Base-by-base conservation (phyloP, 2,797 vertebrate genomes). In the Pampus argenteus region DNA sequence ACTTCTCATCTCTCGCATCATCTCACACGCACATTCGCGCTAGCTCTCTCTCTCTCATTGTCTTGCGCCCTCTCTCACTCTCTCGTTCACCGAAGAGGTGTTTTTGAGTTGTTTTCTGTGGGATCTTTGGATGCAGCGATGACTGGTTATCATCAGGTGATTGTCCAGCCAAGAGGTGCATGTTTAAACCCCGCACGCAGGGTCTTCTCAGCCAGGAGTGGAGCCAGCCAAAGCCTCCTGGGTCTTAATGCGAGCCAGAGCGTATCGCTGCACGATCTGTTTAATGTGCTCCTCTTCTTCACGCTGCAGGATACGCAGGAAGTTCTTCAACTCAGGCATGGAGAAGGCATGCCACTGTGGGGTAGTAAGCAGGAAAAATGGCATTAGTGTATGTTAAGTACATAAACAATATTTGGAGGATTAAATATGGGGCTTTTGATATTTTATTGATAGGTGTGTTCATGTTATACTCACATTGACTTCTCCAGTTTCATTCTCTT, bases 401-500 rank as follows among this genome's bases (percentile, higher is more conserved):
- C 26, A 51, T 42, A 8, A 61, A 57, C 0, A 0, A 52, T 22
- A 6, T 38, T n/a, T 56, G 28, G 3, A 14, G 5, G 18, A 55
- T 18, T 9, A 2, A 26, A 34, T 6, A n/a, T 3, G 49, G 9
- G 7, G 9, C n/a, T 62, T 55, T 55, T 6, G 14, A 61, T 26
- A 2, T 1, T 1, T 5, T 25, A 14, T 20, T 45, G 3, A 54
- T 0, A 17, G 11, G 22, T 25, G 6, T 44, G 13, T 50, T 48
- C 7, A 18, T 26, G 34, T 29, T 55, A 22, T 17, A 95, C 97
- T 97, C 86, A 99, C 98, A 1, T 99, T 98, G 76, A 99, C 97
- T 72, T 99, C 97, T 56, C 97, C 97, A 0, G 96, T 97, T 89
- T 99, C 98, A 0, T 99, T 99, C 89, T 99, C 98, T 82, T 98